Evolutionary conservation across 2,888 invertebrate genomes (phyloP).

Genomic region (Scaptodrosophila latifasciaeformis): DNA sequence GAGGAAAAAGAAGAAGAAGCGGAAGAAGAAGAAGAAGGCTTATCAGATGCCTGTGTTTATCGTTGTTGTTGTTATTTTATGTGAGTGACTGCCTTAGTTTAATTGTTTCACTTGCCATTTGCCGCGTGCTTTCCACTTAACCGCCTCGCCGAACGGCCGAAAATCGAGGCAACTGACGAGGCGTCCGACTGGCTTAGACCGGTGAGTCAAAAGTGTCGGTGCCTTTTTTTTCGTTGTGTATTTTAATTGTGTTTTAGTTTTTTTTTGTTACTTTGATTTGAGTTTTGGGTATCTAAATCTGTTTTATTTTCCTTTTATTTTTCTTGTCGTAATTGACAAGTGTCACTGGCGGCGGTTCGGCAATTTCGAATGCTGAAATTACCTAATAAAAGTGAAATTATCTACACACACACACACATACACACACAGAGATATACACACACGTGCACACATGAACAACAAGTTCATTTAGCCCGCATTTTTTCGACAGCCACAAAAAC

Average conservation of each 20-base stretch:
- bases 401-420: conserved; percentile 29
- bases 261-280: too few species aligned
- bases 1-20: too few species aligned
- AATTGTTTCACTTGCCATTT: conserved; percentile 47
- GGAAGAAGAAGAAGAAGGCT: too few species aligned
- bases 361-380: conserved; percentile 36
- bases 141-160: too few species aligned
- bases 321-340: not conserved
- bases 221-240: conserved; percentile 13
- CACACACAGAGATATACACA: too few species aligned
- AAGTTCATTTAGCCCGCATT: conserved; percentile 26
- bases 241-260: conserved; percentile 4
- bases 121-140: conserved; percentile 37
- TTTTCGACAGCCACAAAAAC: too few species aligned
- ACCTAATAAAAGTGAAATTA: conserved; percentile 66
- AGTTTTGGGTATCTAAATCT: conserved; percentile 18
- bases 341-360: not conserved
- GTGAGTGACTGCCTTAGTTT: conserved; percentile 33
- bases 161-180: too few species aligned
- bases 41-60: too few species aligned
- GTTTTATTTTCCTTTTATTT: not conserved
- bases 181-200: too few species aligned
- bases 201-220: too few species aligned
- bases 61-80: not conserved
- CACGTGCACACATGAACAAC: conserved; percentile 13